A percentile compares a stretch with the other conserved stretches of the same genome.
Evolutionary conservation across 30 jellyfish, hydroid and myxozoan species (phyloP).

Genomic region (Clytia hemisphaerica): DNA sequence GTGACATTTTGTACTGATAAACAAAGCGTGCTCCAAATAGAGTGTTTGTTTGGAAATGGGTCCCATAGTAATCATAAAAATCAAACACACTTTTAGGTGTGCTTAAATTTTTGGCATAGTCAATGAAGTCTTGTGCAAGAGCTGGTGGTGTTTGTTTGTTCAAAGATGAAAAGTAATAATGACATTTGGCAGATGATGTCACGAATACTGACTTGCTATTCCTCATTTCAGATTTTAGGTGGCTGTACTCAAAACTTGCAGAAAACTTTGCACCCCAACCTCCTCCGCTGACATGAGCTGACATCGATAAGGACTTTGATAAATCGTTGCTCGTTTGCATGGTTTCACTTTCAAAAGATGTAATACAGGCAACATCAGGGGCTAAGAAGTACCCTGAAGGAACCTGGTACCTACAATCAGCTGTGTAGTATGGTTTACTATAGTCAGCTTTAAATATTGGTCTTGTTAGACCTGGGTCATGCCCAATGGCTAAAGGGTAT

Average conservation of each 20-base stretch:
- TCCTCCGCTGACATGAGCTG: slow-evolving; percentile 41
- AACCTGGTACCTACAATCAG: slow-evolving; percentile 42
- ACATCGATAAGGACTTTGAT: slow-evolving; percentile 17
- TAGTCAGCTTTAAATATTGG: slow-evolving; percentile 50
- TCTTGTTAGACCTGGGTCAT: slow-evolving; percentile 60
- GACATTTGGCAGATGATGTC: slow-evolving; percentile 45
- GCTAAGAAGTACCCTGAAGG: slow-evolving; percentile 45
- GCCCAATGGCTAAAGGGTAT: slow-evolving; percentile 54
- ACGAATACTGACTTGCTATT: slow-evolving; percentile 31
- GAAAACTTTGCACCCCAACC: slow-evolving; percentile 60
- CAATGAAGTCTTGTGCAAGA: slow-evolving; percentile 22
- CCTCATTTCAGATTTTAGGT: slow-evolving; percentile 25
- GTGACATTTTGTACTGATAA: slow-evolving; percentile 43
- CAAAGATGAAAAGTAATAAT: slow-evolving; percentile 37
- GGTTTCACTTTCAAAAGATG: slow-evolving; percentile 33
- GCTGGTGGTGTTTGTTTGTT: slow-evolving; percentile 41
- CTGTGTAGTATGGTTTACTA: slow-evolving; percentile 13
- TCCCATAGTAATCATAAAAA: slow-evolving; percentile 43
- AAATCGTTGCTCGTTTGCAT: slow-evolving; percentile 33
- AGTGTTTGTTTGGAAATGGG: slow-evolving; percentile 33
- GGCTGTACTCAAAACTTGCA: slow-evolving; percentile 34
- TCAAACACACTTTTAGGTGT: slow-evolving; percentile 9
- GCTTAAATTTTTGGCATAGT: slow-evolving; percentile 3
- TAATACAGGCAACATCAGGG: slow-evolving; percentile 53
- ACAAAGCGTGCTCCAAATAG: slow-evolving; percentile 54